Conservation (phyloP, 2,113 vertebrate species). For the Corydoras maculifer region DNA sequence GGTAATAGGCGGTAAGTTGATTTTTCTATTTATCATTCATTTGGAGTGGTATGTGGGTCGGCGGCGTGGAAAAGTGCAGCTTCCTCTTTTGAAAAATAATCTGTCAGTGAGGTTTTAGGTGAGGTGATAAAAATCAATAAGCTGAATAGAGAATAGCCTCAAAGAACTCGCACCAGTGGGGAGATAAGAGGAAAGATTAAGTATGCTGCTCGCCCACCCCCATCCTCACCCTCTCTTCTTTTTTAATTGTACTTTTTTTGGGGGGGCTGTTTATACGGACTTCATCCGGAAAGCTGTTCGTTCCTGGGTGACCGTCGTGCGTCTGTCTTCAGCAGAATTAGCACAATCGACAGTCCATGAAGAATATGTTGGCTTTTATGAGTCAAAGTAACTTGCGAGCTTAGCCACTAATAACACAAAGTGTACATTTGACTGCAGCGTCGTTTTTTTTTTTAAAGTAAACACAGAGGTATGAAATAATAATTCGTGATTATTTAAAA, state of each 20-base stretch:
- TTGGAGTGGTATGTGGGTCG: slow-evolving; percentile 48
- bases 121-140: slow-evolving; percentile 74
- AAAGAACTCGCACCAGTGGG: slow-evolving; percentile 69
- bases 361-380: too few species aligned
- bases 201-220: slow-evolving; percentile 47
- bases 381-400: too few species aligned
- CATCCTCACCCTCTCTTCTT: slow-evolving; percentile 45
- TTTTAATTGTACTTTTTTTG: slow-evolving; percentile 39
- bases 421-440: too few species aligned
- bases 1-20: slow-evolving; percentile 22
- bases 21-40: slow-evolving; percentile 47
- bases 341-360: too few species aligned
- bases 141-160: slow-evolving; percentile 73
- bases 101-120: slow-evolving; percentile 60
- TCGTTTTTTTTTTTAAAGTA: too few species aligned
- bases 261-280: too few species aligned
- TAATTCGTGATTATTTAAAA: too few species aligned
- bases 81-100: slow-evolving; percentile 68
- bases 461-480: too few species aligned
- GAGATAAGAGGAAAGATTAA: slow-evolving; percentile 77
- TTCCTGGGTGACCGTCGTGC: neutral
- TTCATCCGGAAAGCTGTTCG: neutral
- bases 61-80: slow-evolving; percentile 48
- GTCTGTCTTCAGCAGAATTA: neutral
- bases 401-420: too few species aligned